Percentiles rank a stretch among this genome's conserved stretches.
Conservation (phyloP, 2,113 vertebrate species). For the Trogon melanurus region DNA sequence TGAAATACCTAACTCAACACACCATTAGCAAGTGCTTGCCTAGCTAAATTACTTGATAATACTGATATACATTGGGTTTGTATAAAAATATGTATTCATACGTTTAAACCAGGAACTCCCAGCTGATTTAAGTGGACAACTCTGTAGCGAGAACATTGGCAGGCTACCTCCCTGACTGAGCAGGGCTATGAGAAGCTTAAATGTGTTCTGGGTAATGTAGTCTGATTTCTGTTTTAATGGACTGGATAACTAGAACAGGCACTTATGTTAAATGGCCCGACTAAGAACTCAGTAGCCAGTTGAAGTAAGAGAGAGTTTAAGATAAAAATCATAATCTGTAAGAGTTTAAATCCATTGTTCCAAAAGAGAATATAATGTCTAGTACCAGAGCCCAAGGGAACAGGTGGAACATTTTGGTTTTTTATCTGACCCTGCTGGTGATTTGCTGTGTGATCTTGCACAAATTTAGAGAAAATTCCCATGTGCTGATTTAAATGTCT, state of each 20-base stretch:
- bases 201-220: slow-evolving; percentile 59
- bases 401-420: neutral
- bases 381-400: neutral
- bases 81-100: neutral
- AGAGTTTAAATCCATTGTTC: neutral
- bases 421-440: neutral
- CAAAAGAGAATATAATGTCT: neutral
- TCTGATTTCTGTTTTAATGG: slow-evolving; percentile 59
- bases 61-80: neutral
- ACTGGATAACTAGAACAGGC: slow-evolving; percentile 45
- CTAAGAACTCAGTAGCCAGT: neutral
- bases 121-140: neutral
- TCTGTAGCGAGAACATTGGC: neutral
- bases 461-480: neutral
- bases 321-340: slow-evolving; percentile 17
- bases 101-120: neutral
- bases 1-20: neutral
- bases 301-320: neutral
- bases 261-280: slow-evolving; percentile 32
- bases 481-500: neutral
- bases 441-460: neutral
- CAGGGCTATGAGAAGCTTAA: slow-evolving; percentile 10
- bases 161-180: neutral
- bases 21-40: neutral
- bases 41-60: neutral